Evolutionary conservation across 2,797 vertebrate genomes (phyloP), one percentile per base, ranked within the genome.

Genomic region (Eurystomus glaucurus): DNA sequence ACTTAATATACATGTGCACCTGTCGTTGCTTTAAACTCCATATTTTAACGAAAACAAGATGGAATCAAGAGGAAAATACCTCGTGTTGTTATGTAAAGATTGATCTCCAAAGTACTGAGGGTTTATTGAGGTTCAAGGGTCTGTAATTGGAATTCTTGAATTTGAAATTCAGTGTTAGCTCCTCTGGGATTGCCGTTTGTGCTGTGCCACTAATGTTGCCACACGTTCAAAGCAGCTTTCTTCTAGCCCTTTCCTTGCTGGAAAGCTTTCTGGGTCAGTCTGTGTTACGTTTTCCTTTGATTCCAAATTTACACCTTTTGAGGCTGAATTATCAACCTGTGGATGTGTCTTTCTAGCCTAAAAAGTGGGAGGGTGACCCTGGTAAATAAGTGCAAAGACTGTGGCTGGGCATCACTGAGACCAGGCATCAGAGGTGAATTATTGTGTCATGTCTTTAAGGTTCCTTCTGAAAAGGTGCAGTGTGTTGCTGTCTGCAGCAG

Each of bases 191-290:
- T 84, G 48, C 43, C 0, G 1, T 41, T 75, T 81, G 45, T 62
- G 64, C 90, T 68, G 79, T 83, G 60, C 82, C 2, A 23, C 22
- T 72, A 51, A 64, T 0, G 0, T 60, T 93, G 78, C 65, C 37
- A 2, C 0, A 0, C 0, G 13, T 43, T 68, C 39, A 54, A n/a
- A 71, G 68, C 41, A 26, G 52, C 10, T 72, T 20, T 72, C 22
- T 68, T 48, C 28, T 10, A 89, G 55, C 33, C 46, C 31, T 25
- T 82, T 61, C 28, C 55, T 51, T 81, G 21, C 65, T 75, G 76
- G 29, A 80, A 84, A 65, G 14, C 18, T 93, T 91, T 90, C 85
- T 90, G 85, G 61, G 57, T 85, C 45, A 28, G 14, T 22, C 50
- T 61, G 20, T 28, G 23, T 60, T 68, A 28, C 0, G 1, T 41